Evolutionary conservation across 2,113 vertebrate species (phyloP).

Genomic region (Ranitomeya variabilis): DNA sequence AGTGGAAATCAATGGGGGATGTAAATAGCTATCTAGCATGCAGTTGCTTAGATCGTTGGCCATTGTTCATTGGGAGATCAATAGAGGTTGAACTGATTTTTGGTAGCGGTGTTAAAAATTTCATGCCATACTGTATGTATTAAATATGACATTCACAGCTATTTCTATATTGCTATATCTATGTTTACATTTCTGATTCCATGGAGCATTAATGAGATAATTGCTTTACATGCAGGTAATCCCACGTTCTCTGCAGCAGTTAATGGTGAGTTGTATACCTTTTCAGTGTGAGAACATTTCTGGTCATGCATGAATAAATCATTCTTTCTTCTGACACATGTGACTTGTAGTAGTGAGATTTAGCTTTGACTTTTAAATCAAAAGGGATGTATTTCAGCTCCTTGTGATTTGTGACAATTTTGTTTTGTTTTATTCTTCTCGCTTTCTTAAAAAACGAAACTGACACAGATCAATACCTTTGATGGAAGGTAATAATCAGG

Average conservation of each 20-base stretch:
- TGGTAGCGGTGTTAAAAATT: no score
- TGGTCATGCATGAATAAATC: not conserved
- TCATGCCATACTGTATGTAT: not conserved
- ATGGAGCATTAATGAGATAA: not conserved
- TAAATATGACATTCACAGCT: not conserved
- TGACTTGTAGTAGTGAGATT: not conserved
- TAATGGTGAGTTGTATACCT: not conserved
- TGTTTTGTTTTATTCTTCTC: slow-evolving; percentile 63
- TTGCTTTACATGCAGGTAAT: not conserved
- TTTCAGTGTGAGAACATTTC: not conserved
- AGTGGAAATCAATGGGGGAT: no score
- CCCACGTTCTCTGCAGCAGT: not conserved
- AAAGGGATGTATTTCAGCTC: not conserved
- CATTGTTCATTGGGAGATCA: no score
- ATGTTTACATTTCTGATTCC: not conserved
- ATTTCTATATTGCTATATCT: not conserved
- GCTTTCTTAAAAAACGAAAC: slow-evolving; percentile 85
- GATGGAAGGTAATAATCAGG: slow-evolving; percentile 98
- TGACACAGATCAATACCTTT: slow-evolving; percentile 99
- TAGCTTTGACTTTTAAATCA: slow-evolving; percentile 21
- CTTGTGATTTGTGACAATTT: slow-evolving; percentile 34
- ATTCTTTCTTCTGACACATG: not conserved
- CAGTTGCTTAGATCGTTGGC: no score
- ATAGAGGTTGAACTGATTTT: no score
- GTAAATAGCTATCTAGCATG: no score